Percentiles rank a stretch among this genome's conserved stretches.
These are phyloP conservation scores for Ramphastos sulfuratus DNA, from an alignment of 2,113 vertebrate genomes.

Conservation along the genomic window DNA sequence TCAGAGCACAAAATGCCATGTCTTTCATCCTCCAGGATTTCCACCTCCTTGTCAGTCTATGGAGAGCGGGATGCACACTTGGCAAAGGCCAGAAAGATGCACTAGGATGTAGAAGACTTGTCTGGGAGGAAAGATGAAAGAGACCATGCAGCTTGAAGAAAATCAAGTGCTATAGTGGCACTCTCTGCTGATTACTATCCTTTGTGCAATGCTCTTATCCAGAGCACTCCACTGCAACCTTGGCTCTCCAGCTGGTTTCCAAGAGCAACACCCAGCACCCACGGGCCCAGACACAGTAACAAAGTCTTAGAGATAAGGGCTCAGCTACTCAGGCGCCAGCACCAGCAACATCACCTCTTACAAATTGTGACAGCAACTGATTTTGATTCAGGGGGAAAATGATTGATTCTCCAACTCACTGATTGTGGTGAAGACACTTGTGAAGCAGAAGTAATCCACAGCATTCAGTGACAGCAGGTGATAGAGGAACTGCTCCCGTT, in stretches of 20 bases:
- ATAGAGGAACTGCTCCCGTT: slow-evolving; percentile 95
- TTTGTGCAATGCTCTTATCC: neutral
- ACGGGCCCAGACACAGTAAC: neutral
- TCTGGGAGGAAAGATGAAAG: neutral
- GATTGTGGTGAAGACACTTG: slow-evolving; percentile 92
- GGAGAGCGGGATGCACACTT: neutral
- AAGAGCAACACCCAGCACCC: neutral
- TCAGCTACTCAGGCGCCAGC: neutral
- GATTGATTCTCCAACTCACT: slow-evolving; percentile 74
- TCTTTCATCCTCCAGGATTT: neutral
- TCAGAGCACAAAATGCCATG: neutral
- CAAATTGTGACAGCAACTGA: neutral
- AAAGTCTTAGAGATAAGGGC: neutral
- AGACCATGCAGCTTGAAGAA: neutral
- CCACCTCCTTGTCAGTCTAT: neutral
- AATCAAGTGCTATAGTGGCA: neutral
- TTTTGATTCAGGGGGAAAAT: neutral
- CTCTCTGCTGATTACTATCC: neutral
- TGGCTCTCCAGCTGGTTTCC: slow-evolving; percentile 1
- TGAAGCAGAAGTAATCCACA: slow-evolving; percentile 98
- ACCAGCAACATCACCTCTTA: neutral
- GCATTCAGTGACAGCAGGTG: slow-evolving; percentile 96
- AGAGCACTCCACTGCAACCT: neutral
- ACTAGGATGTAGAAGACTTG: neutral
- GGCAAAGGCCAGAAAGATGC: neutral